Conservation (phyloP, 2,888 invertebrate genomes). For the Phasia obesa region DNA sequence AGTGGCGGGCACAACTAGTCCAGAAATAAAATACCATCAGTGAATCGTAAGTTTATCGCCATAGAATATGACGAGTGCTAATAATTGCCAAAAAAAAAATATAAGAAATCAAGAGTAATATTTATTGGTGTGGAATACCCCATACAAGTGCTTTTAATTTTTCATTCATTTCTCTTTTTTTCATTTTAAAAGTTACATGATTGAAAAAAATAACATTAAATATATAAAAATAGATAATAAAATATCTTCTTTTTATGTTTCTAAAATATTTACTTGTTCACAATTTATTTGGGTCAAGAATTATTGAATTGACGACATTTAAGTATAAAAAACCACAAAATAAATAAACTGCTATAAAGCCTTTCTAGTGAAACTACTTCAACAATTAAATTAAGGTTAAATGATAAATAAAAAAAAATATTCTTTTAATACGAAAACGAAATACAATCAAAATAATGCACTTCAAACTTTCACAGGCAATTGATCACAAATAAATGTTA, state of each 20-base stretch:
- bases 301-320: slow-evolving; percentile 48
- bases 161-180: slow-evolving; percentile 16
- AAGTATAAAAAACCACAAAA: slow-evolving; percentile 3
- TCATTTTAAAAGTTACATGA: slow-evolving; percentile 18
- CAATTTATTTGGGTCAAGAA: slow-evolving; percentile 62
- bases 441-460: slow-evolving; percentile 36
- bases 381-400: slow-evolving; percentile 63
- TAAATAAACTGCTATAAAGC: slow-evolving; percentile 32
- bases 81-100: too few relatives aligned
- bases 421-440: neutral
- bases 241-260: neutral
- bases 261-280: slow-evolving; percentile 22
- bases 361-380: slow-evolving; percentile 45
- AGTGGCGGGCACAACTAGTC: too few relatives aligned
- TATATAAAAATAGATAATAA: slow-evolving; percentile 23
- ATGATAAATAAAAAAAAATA: slow-evolving; percentile 2
- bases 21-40: too few relatives aligned
- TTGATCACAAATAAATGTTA: slow-evolving; percentile 43
- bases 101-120: too few relatives aligned
- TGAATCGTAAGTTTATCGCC: too few relatives aligned
- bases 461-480: slow-evolving; percentile 36
- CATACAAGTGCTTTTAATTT: too few relatives aligned
- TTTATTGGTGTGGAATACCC: too few relatives aligned
- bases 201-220: slow-evolving; percentile 13
- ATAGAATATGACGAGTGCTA: too few relatives aligned